Percentiles rank a stretch among this genome's conserved stretches.
phyloP scores from a whole-genome alignment of 64 coral and sea anemone species.

The Actinia equina region DNA sequence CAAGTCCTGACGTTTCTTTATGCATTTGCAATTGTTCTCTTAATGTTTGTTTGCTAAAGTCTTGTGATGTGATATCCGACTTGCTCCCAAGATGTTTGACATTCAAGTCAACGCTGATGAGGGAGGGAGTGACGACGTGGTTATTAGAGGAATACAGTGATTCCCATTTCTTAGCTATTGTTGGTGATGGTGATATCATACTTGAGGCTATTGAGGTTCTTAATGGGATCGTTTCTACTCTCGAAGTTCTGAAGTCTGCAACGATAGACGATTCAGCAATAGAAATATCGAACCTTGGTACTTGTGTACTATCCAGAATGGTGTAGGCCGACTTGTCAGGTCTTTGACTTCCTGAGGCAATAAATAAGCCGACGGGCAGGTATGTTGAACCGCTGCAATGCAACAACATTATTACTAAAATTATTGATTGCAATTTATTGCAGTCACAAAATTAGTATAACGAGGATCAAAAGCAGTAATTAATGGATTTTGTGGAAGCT shows the following conservation, averaged over 20 bases:
- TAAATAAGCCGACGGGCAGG: no score
- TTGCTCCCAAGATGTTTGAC: not conserved
- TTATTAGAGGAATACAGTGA: not conserved
- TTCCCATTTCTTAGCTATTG: not conserved
- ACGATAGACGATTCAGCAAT: not conserved
- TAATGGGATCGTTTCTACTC: not conserved
- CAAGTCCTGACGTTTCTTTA: not conserved
- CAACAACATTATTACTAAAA: no score
- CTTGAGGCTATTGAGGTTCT: not conserved
- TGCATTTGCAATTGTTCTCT: not conserved
- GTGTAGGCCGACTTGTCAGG: no score
- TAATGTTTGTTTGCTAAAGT: not conserved
- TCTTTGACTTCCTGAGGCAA: no score
- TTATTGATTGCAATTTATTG: no score
- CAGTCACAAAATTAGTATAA: no score
- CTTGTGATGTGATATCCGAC: not conserved
- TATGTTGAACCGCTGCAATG: no score
- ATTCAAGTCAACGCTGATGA: not conserved
- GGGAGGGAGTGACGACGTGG: not conserved
- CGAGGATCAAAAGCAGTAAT: no score
- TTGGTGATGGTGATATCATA: not conserved
- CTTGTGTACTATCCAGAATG: not conserved
- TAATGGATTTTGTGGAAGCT: no score
- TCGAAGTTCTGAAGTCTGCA: not conserved
- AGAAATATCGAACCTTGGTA: not conserved